These are phyloP conservation scores for Myodes glareolus DNA, from an alignment of 2,113 vertebrate genomes.

Conservation along the genomic window DNA sequence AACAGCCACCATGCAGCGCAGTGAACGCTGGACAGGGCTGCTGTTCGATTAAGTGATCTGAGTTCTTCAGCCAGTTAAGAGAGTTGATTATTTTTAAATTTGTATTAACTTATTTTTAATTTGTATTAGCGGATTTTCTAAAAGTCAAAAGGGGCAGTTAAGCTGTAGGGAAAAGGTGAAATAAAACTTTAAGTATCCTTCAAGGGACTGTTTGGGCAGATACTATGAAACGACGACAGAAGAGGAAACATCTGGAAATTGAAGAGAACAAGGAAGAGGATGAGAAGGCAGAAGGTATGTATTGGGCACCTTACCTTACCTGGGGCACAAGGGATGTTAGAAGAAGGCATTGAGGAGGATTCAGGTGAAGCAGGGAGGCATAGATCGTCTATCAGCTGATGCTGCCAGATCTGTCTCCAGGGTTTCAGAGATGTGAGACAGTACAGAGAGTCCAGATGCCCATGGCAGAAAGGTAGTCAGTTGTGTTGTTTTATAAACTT, in stretches of 20 bases:
- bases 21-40: conserved; percentile 6
- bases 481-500: background rate
- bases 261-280: conserved; percentile 44
- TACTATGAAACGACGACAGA: conserved; percentile 70
- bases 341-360: background rate
- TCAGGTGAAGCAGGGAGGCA: background rate
- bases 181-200: background rate
- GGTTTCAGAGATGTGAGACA: rapidly evolving
- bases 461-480: too few species aligned
- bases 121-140: background rate
- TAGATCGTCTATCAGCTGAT: background rate
- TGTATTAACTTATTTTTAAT: conserved; percentile 9
- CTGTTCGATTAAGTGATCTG: background rate
- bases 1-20: conserved; percentile 55
- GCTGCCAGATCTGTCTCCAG: background rate
- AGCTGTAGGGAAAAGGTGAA: background rate
- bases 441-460: background rate
- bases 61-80: conserved; percentile 30
- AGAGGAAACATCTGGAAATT: conserved; percentile 77
- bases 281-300: conserved; percentile 58
- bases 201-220: background rate
- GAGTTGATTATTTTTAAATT: background rate
- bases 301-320: background rate
- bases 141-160: background rate
- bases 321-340: background rate